Percentiles rank a stretch among this genome's conserved stretches.
phyloP scores from a whole-genome alignment of 2,888 invertebrate species.

The Amphipoea oculea region DNA sequence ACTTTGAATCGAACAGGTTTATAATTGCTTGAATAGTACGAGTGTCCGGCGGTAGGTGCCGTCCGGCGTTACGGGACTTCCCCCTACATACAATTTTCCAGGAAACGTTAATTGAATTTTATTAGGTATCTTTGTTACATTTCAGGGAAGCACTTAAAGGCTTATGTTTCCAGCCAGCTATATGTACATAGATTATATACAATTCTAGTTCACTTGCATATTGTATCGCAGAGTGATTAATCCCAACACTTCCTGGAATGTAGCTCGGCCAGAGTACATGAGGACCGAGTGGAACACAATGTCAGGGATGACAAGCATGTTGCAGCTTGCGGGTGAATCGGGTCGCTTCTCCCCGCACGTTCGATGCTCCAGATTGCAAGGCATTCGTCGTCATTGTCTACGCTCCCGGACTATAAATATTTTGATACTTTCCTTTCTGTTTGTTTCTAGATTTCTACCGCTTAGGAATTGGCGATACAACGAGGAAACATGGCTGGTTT shows the following conservation, averaged over 20 bases:
- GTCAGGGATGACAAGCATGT: slow-evolving; percentile 73
- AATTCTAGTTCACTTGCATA: slow-evolving; percentile 44
- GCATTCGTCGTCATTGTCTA: slow-evolving; percentile 63
- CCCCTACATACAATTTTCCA: no score
- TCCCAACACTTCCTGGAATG: slow-evolving; percentile 59
- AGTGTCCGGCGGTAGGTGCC: no score
- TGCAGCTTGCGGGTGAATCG: slow-evolving; percentile 68
- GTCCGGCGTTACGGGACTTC: no score
- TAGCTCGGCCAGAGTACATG: slow-evolving; percentile 49
- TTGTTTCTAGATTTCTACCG: slow-evolving; percentile 23
- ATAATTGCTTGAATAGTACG: no score
- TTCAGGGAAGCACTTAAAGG: slow-evolving; percentile 4
- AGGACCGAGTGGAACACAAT: slow-evolving; percentile 64
- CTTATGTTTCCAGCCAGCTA: background rate
- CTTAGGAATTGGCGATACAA: slow-evolving; percentile 3
- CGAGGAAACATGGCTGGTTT: background rate
- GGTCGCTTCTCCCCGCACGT: slow-evolving; percentile 68
- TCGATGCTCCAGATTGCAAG: slow-evolving; percentile 72
- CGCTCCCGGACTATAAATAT: slow-evolving; percentile 56
- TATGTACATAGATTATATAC: background rate
- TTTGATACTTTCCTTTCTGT: slow-evolving; percentile 46
- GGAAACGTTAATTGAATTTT: background rate
- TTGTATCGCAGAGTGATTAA: slow-evolving; percentile 61
- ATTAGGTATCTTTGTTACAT: background rate
- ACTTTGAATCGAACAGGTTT: no score